Conservation (phyloP, 2,113 vertebrate genomes). For the Paracanthobrama guichenoti region DNA sequence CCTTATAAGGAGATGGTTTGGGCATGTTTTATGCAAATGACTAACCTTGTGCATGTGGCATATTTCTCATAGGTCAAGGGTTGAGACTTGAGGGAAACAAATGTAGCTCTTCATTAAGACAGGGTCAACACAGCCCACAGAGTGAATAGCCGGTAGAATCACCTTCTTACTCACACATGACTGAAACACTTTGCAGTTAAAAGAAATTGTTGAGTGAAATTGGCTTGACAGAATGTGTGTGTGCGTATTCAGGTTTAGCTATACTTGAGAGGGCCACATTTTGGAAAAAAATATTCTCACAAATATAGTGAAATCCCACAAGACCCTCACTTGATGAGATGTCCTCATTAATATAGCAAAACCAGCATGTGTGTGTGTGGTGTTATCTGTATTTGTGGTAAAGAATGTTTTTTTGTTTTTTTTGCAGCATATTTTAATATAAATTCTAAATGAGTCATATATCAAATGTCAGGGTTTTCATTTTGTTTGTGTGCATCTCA, state of each 20-base stretch:
- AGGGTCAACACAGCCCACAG: neutral
- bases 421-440: neutral
- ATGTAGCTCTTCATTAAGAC: constrained; percentile 12
- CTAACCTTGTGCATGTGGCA: neutral
- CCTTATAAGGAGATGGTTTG: too few species aligned
- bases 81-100: neutral
- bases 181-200: neutral
- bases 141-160: neutral
- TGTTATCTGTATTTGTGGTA: neutral
- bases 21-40: too few species aligned
- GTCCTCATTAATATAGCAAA: neutral
- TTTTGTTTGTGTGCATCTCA: neutral
- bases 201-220: neutral
- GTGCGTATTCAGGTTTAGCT: neutral
- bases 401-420: neutral
- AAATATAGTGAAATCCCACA: neutral
- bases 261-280: neutral
- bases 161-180: constrained; percentile 6
- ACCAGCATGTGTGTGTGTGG: neutral
- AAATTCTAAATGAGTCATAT: neutral
- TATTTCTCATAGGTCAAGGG: constrained; percentile 16
- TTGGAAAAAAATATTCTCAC: neutral
- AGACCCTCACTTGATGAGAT: neutral
- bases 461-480: neutral
- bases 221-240: neutral